phyloP scores from a whole-genome alignment of 1,140 invertebrate species.

The Oreohelix idahoensis region DNA sequence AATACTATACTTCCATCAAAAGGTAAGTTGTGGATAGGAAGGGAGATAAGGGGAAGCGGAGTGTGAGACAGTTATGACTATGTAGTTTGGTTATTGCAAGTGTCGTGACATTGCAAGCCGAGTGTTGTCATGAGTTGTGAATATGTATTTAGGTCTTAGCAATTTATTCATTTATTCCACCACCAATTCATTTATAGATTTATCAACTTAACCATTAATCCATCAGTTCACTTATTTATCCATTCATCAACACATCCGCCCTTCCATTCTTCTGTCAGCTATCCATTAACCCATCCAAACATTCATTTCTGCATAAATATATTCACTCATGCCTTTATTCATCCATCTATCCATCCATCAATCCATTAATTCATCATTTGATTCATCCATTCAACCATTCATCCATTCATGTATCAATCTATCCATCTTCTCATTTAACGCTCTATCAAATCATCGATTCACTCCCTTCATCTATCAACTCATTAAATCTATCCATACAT shows the following conservation, averaged over 20 bases:
- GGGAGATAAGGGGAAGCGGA: too few species aligned
- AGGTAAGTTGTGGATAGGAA: constrained; percentile 54
- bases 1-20: constrained; percentile 66
- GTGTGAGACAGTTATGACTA: too few species aligned
- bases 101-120: too few species aligned
- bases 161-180: background rate
- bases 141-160: too few species aligned
- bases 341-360: background rate
- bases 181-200: background rate
- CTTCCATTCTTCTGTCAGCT: background rate
- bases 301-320: too few species aligned
- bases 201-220: background rate
- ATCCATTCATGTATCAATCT: background rate
- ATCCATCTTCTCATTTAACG: too few species aligned
- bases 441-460: too few species aligned
- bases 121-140: too few species aligned
- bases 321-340: background rate
- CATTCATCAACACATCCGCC: background rate
- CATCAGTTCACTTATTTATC: background rate
- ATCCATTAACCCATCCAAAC: background rate
- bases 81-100: too few species aligned
- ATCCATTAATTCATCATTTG: too few species aligned
- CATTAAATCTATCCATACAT: too few species aligned
- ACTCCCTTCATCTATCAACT: too few species aligned
- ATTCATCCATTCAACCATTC: background rate